These are phyloP conservation scores for Tricholaema leucomelas DNA, from an alignment of 2,113 vertebrate genomes.

Conservation along the genomic window DNA sequence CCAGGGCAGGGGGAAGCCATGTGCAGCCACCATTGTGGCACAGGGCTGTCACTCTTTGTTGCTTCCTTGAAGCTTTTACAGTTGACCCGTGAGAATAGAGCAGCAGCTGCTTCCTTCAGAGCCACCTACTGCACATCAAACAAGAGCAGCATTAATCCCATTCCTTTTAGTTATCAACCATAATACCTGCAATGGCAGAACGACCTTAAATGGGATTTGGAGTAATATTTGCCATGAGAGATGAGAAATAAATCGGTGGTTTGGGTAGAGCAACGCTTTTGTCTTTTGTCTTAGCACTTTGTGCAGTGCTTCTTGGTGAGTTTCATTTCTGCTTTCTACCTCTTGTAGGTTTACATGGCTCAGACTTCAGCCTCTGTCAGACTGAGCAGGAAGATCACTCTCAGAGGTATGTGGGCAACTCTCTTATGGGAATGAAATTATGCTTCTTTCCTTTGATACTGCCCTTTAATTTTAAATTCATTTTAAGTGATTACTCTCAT, in stretches of 20 bases:
- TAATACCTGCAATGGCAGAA: background rate
- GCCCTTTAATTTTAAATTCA: background rate
- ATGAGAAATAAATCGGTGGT: background rate
- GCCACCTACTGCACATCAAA: background rate
- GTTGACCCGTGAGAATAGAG: background rate
- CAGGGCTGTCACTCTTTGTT: background rate
- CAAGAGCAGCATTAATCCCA: background rate
- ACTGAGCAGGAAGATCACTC: background rate
- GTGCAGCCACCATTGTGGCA: background rate
- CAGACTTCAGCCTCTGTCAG: background rate
- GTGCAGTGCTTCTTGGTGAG: background rate
- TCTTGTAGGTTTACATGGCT: background rate
- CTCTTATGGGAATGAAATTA: background rate
- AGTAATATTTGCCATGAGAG: background rate
- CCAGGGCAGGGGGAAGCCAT: background rate
- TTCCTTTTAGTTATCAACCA: background rate
- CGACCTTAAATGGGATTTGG: background rate
- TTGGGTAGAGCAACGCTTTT: background rate
- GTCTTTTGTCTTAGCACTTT: background rate
- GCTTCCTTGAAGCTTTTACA: background rate
- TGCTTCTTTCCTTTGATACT: background rate
- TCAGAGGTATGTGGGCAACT: background rate
- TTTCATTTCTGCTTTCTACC: conserved; percentile 30
- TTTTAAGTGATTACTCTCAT: background rate
- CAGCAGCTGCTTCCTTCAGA: background rate